Evolutionary conservation across 2,113 vertebrate species (phyloP).

Genomic region (Calyptommatus sinebrachiatus): DNA sequence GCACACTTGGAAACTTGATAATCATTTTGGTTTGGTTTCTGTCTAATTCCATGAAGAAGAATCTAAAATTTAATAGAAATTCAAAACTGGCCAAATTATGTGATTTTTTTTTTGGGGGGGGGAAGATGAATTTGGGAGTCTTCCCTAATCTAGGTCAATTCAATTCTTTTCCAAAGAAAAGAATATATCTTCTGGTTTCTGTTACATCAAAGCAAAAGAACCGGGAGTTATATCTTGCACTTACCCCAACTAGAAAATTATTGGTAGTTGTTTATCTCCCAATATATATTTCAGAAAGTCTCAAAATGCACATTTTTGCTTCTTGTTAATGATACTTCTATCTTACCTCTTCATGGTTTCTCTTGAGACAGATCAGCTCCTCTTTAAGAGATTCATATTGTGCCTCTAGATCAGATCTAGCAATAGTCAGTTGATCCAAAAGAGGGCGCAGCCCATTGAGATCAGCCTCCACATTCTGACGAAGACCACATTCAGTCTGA

Average conservation of each 20-base stretch:
- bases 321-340: background rate
- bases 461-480: slow-evolving; percentile 73
- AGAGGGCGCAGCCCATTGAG: slow-evolving; percentile 69
- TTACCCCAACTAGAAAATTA: background rate
- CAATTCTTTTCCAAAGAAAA: background rate
- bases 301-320: background rate
- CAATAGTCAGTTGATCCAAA: slow-evolving; percentile 74
- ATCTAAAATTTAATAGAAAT: too few species aligned
- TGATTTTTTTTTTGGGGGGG: too few species aligned
- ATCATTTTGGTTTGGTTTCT: too few species aligned
- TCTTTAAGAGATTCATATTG: slow-evolving; percentile 85
- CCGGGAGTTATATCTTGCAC: background rate
- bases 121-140: too few species aligned
- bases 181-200: background rate
- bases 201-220: background rate
- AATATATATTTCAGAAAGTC: background rate
- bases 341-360: slow-evolving; percentile 89
- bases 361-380: slow-evolving; percentile 87
- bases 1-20: too few species aligned
- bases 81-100: too few species aligned
- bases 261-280: background rate
- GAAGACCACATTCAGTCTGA: slow-evolving; percentile 62
- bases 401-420: slow-evolving; percentile 70
- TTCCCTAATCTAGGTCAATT: too few species aligned
- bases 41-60: too few species aligned